phyloP scores from a whole-genome alignment of 2,113 vertebrate genomes.

The Hucho hucho region DNA sequence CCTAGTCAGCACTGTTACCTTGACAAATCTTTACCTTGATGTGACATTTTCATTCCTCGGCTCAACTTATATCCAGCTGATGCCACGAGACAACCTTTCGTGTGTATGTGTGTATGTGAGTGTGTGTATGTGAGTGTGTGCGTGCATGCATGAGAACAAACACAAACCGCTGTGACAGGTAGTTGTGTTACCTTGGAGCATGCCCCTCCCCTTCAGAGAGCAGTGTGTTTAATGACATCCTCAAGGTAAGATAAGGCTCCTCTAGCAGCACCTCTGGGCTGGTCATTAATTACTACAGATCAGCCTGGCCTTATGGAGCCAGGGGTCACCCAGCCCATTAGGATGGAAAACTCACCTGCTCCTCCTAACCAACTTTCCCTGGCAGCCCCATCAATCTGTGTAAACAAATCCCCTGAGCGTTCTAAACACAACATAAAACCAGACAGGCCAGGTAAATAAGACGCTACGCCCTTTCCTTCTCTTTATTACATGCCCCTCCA shows the following conservation, averaged over 20 bases:
- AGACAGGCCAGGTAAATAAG: constrained; percentile 14
- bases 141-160: background rate
- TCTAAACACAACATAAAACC: constrained; percentile 28
- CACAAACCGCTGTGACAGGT: background rate
- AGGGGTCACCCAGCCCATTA: constrained; percentile 52
- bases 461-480: constrained; percentile 7
- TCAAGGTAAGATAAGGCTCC: constrained; percentile 42
- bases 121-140: background rate
- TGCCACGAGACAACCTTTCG: constrained; percentile 50
- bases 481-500: background rate
- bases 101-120: background rate
- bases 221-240: constrained; percentile 44
- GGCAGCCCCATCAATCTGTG: constrained; percentile 55
- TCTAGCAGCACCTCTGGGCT: constrained; percentile 14
- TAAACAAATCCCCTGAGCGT: constrained; percentile 31
- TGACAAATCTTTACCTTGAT: background rate
- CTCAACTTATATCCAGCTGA: constrained; percentile 9
- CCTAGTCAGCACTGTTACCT: too few species aligned
- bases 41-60: constrained; percentile 48
- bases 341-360: constrained; percentile 35
- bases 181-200: constrained; percentile 21
- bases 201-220: constrained; percentile 16
- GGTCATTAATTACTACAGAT: constrained; percentile 47
- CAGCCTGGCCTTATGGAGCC: constrained; percentile 43
- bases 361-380: constrained; percentile 45